phyloP scores from a whole-genome alignment of 30 jellyfish, hydroid and myxozoan species.

The Nemopilema nomurai region DNA sequence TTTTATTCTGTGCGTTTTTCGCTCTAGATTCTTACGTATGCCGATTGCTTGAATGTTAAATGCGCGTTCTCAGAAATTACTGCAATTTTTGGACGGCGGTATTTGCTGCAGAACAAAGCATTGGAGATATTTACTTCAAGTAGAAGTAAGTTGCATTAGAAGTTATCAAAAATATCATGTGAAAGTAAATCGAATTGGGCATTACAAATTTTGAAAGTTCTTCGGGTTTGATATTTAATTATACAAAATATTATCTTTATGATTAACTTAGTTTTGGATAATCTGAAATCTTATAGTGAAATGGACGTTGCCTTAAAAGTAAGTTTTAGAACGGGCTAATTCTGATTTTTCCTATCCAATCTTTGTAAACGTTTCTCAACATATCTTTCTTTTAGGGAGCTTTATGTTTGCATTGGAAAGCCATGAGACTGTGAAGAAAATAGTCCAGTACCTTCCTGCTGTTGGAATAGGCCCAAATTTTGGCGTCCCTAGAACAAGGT shows the following conservation, averaged over 20 bases:
- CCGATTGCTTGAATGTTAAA: constrained; percentile 88
- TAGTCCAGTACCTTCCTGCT: constrained; percentile 80
- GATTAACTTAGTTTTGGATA: neutral
- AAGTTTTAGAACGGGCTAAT: neutral
- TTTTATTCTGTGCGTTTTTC: neutral
- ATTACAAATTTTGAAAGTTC: too few species aligned
- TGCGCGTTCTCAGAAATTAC: constrained; percentile 80
- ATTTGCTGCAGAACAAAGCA: constrained; percentile 90
- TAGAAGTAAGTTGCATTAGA: constrained; percentile 66
- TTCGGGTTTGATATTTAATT: too few species aligned
- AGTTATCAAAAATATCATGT: too few species aligned
- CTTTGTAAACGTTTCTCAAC: too few species aligned
- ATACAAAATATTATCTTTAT: too few species aligned
- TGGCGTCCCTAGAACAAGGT: constrained; percentile 94
- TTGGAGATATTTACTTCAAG: constrained; percentile 78
- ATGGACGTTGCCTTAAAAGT: neutral
- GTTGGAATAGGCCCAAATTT: constrained; percentile 87
- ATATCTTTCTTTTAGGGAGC: constrained; percentile 84
- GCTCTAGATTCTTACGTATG: constrained; percentile 71
- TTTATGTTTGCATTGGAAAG: constrained; percentile 86
- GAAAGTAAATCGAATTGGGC: too few species aligned
- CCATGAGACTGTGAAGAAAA: constrained; percentile 86
- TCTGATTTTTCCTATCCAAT: neutral
- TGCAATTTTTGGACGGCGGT: constrained; percentile 75
- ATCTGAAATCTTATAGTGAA: neutral